Evolutionary conservation across 2,888 invertebrate species (phyloP).

Genomic region (Julus scandinavius): DNA sequence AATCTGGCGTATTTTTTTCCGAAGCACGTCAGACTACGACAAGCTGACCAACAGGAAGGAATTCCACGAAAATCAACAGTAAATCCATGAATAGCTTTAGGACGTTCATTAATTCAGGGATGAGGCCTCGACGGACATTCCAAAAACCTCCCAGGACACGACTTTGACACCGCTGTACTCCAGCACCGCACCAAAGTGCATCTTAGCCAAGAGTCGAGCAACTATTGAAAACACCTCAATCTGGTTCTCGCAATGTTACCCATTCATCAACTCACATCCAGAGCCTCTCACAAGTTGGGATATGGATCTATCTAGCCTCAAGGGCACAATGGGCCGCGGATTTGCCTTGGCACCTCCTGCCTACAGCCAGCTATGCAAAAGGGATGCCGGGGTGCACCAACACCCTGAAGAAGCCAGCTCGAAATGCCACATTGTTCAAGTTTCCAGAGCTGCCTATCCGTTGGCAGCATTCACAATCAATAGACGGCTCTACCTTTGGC

Average conservation of each 20-base stretch:
- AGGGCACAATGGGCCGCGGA: neutral
- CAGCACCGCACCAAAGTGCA: slow-evolving; percentile 18
- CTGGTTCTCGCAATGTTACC: neutral
- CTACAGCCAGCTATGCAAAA: neutral
- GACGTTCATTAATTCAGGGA: neutral
- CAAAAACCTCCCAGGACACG: neutral
- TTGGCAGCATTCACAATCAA: neutral
- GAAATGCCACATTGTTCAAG: slow-evolving; percentile 35
- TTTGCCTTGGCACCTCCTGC: neutral
- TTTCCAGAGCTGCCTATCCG: neutral
- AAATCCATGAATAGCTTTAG: neutral
- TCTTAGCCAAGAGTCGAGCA: slow-evolving; percentile 3
- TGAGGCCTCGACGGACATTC: neutral
- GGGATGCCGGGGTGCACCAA: neutral
- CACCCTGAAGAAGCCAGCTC: slow-evolving; percentile 7
- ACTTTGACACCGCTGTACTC: slow-evolving; percentile 1
- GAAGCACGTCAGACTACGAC: neutral
- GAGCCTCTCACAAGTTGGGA: neutral
- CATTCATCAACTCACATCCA: neutral
- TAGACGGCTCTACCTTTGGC: neutral
- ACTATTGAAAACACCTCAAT: slow-evolving; percentile 12
- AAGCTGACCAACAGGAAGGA: neutral
- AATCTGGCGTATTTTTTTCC: neutral
- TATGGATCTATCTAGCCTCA: neutral
- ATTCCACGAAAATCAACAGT: neutral